These are phyloP conservation scores for Agriopis aurantiaria DNA, from an alignment of 2,888 invertebrate species.

Conservation along the genomic window DNA sequence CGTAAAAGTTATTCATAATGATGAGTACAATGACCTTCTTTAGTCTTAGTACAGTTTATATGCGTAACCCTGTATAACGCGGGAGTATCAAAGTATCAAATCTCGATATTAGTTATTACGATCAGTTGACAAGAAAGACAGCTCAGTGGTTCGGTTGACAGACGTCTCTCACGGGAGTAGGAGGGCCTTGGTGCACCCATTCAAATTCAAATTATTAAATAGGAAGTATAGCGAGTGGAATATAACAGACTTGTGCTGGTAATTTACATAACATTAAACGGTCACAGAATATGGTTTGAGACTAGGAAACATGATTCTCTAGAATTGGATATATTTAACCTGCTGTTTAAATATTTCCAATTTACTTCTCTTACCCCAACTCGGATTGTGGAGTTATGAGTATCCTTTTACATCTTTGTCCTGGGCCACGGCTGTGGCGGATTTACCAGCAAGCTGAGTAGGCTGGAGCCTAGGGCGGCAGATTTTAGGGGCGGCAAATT, in stretches of 20 bases:
- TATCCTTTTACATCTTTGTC: too few species aligned
- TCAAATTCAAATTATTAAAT: constrained; percentile 20
- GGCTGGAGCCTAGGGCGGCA: too few species aligned
- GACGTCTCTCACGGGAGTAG: neutral
- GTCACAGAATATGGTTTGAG: neutral
- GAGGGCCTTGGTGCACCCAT: constrained; percentile 2
- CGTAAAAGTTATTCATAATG: too few species aligned
- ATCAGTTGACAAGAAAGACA: constrained; percentile 17
- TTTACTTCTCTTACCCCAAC: too few species aligned
- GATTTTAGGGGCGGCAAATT: too few species aligned
- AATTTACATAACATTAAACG: neutral
- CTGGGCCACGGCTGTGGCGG: too few species aligned
- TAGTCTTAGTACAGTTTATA: too few species aligned
- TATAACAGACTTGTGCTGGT: neutral
- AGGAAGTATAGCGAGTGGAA: constrained; percentile 3
- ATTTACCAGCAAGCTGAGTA: too few species aligned
- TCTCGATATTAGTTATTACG: neutral
- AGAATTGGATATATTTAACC: too few species aligned
- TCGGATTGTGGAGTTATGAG: too few species aligned
- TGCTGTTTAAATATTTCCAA: too few species aligned
- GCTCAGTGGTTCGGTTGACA: constrained; percentile 18
- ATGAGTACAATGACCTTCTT: too few species aligned
- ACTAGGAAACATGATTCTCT: neutral
- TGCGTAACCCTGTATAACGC: neutral
- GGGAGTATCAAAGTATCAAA: constrained; percentile 11